These are phyloP conservation scores for Eugnorisma glareosa DNA, from an alignment of 2,888 invertebrate species.

Conservation along the genomic window DNA sequence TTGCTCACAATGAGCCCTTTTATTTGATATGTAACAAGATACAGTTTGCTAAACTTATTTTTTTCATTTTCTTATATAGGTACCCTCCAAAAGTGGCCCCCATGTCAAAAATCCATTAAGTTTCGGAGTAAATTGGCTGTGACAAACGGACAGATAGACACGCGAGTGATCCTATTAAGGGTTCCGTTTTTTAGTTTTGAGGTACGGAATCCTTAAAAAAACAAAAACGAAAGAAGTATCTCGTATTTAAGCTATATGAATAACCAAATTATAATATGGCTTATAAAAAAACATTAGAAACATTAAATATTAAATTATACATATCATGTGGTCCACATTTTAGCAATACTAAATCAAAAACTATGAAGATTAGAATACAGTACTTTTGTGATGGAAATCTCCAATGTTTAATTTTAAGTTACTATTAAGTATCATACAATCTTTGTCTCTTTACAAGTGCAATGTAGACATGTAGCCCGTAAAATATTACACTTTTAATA, in stretches of 20 bases:
- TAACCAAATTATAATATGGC: neutral
- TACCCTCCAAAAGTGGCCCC: too few relatives aligned
- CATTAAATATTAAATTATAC: neutral
- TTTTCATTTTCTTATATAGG: too few relatives aligned
- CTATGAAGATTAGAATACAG: too few relatives aligned
- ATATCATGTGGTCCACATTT: constrained; percentile 11
- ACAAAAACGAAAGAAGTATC: neutral
- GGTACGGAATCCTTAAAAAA: too few relatives aligned
- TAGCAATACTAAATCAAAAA: neutral
- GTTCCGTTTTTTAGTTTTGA: too few relatives aligned
- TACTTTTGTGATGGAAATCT: neutral
- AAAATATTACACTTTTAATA: neutral
- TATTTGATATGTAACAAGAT: too few relatives aligned
- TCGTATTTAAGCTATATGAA: neutral
- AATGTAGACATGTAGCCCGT: neutral
- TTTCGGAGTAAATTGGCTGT: too few relatives aligned
- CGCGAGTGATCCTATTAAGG: too few relatives aligned
- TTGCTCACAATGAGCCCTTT: too few relatives aligned
- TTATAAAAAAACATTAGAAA: neutral
- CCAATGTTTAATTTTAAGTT: neutral
- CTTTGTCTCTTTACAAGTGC: neutral
- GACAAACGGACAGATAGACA: too few relatives aligned
- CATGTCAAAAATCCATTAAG: too few relatives aligned
- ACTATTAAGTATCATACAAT: neutral
- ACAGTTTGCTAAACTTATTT: too few relatives aligned